Evolutionary conservation across 2,888 invertebrate genomes (phyloP).

Genomic region (Drosophila recens): DNA sequence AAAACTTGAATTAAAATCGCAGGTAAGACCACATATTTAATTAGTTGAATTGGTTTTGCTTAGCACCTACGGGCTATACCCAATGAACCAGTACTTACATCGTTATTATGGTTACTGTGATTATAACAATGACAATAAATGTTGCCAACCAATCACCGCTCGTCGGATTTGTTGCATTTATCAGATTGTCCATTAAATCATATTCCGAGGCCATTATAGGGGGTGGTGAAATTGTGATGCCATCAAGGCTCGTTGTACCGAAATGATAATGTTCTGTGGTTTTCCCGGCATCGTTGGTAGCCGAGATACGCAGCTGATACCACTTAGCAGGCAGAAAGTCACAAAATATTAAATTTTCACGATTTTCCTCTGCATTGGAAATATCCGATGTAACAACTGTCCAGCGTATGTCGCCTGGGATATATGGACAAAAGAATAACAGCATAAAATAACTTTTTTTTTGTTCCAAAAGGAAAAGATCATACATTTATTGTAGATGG

Average conservation of each 20-base stretch:
- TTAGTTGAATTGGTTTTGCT: background rate
- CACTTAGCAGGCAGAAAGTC: conserved; percentile 87
- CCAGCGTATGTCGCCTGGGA: conserved; percentile 84
- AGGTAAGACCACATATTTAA: background rate
- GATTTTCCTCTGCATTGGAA: conserved; percentile 85
- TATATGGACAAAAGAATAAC: conserved; percentile 12
- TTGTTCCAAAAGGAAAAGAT: background rate
- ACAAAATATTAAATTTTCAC: conserved; percentile 86
- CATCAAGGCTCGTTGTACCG: conserved; percentile 87
- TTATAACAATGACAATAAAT: conserved; percentile 83
- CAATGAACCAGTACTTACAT: conserved; percentile 79
- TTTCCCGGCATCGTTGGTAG: conserved; percentile 88
- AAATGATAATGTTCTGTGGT: conserved; percentile 88
- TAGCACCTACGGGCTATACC: background rate
- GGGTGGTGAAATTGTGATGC: conserved; percentile 84
- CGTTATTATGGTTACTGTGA: conserved; percentile 82
- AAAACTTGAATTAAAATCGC: background rate
- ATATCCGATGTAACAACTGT: conserved; percentile 85
- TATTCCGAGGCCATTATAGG: conserved; percentile 83
- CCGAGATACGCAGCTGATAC: conserved; percentile 88
- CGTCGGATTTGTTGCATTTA: conserved; percentile 83
- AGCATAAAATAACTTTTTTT: background rate
- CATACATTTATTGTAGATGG: background rate
- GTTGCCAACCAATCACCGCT: conserved; percentile 84
- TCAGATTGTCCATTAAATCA: conserved; percentile 84